A percentile compares a stretch with the other conserved stretches of the same genome.
Conservation (phyloP, 2,797 vertebrate species). For the Labeo calbasu region DNA sequence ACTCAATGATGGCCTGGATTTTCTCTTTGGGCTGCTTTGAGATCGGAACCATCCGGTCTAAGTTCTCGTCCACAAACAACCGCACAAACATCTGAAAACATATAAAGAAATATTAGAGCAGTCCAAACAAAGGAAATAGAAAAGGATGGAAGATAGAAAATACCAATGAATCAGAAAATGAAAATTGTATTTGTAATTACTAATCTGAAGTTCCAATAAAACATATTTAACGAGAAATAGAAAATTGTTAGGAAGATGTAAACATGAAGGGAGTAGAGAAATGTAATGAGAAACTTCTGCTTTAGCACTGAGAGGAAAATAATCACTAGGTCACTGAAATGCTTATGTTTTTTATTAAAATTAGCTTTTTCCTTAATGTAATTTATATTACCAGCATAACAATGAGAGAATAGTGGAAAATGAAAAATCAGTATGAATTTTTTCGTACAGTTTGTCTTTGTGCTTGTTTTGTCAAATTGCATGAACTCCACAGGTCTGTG, state of each 20-base stretch:
- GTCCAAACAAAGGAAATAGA: conserved; percentile 40
- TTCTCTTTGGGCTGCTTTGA: conserved; percentile 99
- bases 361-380: neutral
- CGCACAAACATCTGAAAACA: conserved; percentile 87
- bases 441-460: too few species aligned
- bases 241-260: neutral
- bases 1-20: conserved; percentile 99
- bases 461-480: neutral
- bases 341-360: neutral
- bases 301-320: neutral
- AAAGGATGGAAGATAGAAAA: conserved; percentile 25
- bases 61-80: conserved; percentile 98
- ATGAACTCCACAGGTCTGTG: neutral
- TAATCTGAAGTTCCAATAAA: neutral
- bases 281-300: neutral
- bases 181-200: neutral
- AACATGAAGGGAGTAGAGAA: neutral
- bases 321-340: neutral
- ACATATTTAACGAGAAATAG: too few species aligned
- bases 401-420: neutral
- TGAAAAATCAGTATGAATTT: neutral
- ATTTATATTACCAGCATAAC: neutral
- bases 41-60: conserved; percentile 98
- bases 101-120: conserved; percentile 52
- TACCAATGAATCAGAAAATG: conserved; percentile 49